Evolutionary conservation across 2,888 invertebrate genomes (phyloP).

Genomic region (Polydrusus tereticollis): DNA sequence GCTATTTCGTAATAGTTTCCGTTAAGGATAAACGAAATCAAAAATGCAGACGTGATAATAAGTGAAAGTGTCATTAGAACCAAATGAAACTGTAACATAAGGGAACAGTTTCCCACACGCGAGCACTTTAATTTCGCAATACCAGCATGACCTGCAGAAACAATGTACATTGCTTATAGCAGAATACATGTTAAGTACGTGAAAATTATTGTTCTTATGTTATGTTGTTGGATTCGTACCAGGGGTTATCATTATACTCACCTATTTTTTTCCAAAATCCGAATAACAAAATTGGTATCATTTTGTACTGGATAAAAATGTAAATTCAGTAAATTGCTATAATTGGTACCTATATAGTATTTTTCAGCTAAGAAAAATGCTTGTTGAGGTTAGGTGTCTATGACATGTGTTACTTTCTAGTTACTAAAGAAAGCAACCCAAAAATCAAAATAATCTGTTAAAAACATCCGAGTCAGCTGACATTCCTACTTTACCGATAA

Average conservation of each 20-base stretch:
- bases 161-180: slow-evolving; percentile 4
- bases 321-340: too few relatives aligned
- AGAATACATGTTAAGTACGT: not conserved
- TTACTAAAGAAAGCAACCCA: too few relatives aligned
- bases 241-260: not conserved
- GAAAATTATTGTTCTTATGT: not conserved
- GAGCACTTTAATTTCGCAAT: slow-evolving; percentile 14
- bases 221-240: not conserved
- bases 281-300: too few relatives aligned
- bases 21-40: slow-evolving; percentile 39
- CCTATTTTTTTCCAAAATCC: too few relatives aligned
- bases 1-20: slow-evolving; percentile 26
- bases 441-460: too few relatives aligned
- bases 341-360: too few relatives aligned
- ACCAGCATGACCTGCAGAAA: slow-evolving; percentile 19
- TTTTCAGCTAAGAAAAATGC: too few relatives aligned
- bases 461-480: too few relatives aligned
- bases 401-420: too few relatives aligned
- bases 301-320: too few relatives aligned
- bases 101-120: slow-evolving; percentile 25
- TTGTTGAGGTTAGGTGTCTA: too few relatives aligned
- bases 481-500: too few relatives aligned
- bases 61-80: slow-evolving; percentile 48
- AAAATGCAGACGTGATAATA: slow-evolving; percentile 44
- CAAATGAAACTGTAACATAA: slow-evolving; percentile 17